A percentile compares a stretch with the other conserved stretches of the same genome.
These are phyloP conservation scores for Notolepis coatsorum DNA, from an alignment of 2,797 vertebrate species.

Conservation along the genomic window DNA sequence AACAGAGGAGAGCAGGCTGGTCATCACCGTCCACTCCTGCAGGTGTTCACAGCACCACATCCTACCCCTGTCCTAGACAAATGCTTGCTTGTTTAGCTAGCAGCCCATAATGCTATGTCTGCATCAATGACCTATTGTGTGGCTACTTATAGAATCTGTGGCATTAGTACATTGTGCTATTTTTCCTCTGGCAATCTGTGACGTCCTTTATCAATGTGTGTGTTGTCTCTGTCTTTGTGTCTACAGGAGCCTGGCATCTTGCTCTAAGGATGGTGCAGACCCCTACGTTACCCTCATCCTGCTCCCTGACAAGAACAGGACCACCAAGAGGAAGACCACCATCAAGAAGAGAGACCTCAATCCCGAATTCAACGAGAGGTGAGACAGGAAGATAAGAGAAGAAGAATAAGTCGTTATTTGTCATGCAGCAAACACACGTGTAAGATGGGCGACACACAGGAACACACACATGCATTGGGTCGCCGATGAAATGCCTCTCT, in stretches of 20 bases:
- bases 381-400: conserved; percentile 7
- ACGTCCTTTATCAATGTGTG: not conserved
- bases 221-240: conserved; percentile 7
- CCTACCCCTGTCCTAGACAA: not conserved
- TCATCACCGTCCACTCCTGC: conserved; percentile 87
- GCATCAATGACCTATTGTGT: conserved; percentile 7
- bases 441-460: too few relatives aligned
- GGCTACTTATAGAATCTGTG: not conserved
- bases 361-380: conserved; percentile 93
- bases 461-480: too few relatives aligned
- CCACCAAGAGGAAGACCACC: conserved; percentile 89
- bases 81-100: not conserved
- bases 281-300: conserved; percentile 89
- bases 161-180: not conserved
- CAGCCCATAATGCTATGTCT: not conserved
- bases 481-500: too few relatives aligned
- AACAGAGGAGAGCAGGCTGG: conserved; percentile 83
- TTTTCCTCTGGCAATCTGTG: not conserved
- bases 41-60: conserved; percentile 69
- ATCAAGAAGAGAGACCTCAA: conserved; percentile 89
- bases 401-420: too few relatives aligned
- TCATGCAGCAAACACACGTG: too few relatives aligned
- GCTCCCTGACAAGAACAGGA: conserved; percentile 89
- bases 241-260: conserved; percentile 80
- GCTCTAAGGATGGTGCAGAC: conserved; percentile 88